Conservation (phyloP, 2,113 vertebrate species). For the Cheirogaleus medius region DNA sequence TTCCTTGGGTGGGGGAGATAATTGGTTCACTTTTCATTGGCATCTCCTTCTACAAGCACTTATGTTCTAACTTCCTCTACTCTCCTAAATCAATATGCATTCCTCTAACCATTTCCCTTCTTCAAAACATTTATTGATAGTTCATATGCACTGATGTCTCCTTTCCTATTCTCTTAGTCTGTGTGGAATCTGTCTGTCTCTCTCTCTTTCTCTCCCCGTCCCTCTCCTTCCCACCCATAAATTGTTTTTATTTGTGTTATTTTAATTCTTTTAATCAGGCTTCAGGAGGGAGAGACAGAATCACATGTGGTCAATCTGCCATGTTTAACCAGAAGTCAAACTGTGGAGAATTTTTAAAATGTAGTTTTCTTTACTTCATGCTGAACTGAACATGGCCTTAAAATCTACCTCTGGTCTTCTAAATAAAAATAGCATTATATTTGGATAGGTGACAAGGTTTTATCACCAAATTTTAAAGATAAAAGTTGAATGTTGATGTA, state of each 20-base stretch:
- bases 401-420: background rate
- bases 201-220: background rate
- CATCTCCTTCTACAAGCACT: background rate
- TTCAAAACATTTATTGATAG: background rate
- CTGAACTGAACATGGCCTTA: background rate
- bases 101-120: background rate
- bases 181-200: background rate
- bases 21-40: background rate
- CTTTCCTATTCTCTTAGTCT: background rate
- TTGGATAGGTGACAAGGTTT: background rate
- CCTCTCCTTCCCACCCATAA: background rate
- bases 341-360: background rate
- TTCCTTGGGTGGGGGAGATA: background rate
- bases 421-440: conserved; percentile 30
- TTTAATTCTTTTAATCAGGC: background rate
- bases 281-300: background rate
- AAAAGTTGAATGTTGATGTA: background rate
- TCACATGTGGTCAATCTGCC: background rate
- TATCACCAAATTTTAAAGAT: background rate
- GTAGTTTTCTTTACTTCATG: background rate
- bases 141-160: background rate
- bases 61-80: background rate
- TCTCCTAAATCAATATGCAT: background rate
- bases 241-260: background rate
- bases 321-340: background rate